Conservation (phyloP, 1,140 invertebrate genomes). For the Lordiphosa collinella region DNA sequence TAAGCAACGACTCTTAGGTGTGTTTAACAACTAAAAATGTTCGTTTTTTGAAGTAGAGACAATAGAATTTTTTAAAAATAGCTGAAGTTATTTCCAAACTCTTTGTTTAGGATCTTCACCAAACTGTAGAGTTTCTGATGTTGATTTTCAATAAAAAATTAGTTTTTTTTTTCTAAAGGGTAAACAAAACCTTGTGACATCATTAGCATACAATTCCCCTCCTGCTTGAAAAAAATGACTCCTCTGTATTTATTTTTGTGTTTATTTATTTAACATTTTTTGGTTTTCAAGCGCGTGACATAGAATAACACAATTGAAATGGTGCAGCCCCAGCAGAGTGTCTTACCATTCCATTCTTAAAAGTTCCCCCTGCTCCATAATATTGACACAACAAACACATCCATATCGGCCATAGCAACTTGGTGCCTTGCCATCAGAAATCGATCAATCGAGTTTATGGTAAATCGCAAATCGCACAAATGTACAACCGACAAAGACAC, state of each 20-base stretch:
- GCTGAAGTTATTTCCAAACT: too few species aligned
- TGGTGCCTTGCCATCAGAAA: slow-evolving; percentile 32
- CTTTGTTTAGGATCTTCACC: too few species aligned
- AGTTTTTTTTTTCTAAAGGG: too few species aligned
- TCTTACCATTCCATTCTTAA: neutral
- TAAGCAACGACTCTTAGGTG: too few species aligned
- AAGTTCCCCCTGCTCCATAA: neutral
- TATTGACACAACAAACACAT: slow-evolving; percentile 28
- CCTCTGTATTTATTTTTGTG: neutral
- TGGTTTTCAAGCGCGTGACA: slow-evolving; percentile 61
- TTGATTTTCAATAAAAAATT: too few species aligned
- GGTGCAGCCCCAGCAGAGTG: slow-evolving; percentile 29
- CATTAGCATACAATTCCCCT: neutral
- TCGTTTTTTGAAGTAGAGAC: too few species aligned
- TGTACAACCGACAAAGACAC: neutral
- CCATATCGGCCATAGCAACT: neutral
- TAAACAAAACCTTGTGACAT: slow-evolving; percentile 11
- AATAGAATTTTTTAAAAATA: too few species aligned
- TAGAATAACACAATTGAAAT: slow-evolving; percentile 39
- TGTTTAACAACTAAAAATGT: too few species aligned
- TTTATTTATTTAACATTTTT: slow-evolving; percentile 37
- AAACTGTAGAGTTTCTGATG: too few species aligned
- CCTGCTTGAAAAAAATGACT: slow-evolving; percentile 2
- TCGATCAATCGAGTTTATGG: slow-evolving; percentile 39
- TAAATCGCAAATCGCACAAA: neutral